Conservation (phyloP, 2,113 vertebrate species). For the Nothocercus nigrocapillus region DNA sequence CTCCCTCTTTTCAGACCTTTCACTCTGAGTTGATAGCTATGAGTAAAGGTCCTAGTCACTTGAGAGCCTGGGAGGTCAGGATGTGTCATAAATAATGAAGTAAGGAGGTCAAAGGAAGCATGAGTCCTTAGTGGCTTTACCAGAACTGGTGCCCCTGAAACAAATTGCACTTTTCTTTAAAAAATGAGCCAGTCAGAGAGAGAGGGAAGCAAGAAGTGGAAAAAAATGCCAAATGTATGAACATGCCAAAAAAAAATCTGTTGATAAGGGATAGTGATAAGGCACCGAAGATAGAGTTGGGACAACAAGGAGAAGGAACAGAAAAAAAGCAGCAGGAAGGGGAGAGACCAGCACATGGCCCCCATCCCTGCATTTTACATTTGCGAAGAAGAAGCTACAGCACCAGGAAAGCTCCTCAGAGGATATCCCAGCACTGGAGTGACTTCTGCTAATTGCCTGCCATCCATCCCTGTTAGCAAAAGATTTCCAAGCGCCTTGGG, state of each 20-base stretch:
- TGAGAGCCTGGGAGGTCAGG: not conserved
- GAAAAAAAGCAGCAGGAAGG: not conserved
- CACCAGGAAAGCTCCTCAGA: not conserved
- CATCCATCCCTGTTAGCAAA: not conserved
- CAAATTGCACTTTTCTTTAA: slow-evolving; percentile 16
- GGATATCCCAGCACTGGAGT: not conserved
- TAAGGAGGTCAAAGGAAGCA: not conserved
- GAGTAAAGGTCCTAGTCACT: not conserved
- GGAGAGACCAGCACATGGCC: rapidly evolving
- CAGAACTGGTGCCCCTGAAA: not conserved
- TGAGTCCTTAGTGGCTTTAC: not conserved
- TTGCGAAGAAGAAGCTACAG: not conserved
- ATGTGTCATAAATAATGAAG: not conserved
- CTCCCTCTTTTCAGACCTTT: slow-evolving; percentile 7
- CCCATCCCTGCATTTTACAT: not conserved
- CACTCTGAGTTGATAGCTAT: not conserved
- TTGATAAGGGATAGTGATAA: not conserved
- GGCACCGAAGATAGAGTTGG: rapidly evolving
- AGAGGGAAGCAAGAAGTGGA: not conserved
- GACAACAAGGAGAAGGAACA: rapidly evolving
- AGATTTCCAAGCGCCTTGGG: not conserved
- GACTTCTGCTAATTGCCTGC: not conserved
- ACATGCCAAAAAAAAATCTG: not conserved
- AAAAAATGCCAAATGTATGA: not conserved
- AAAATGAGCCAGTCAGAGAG: slow-evolving; percentile 41